A percentile compares a stretch with the other conserved stretches of the same genome.
Conservation (phyloP, 2,888 invertebrate genomes). For the Caenorhabditis panamensis region DNA sequence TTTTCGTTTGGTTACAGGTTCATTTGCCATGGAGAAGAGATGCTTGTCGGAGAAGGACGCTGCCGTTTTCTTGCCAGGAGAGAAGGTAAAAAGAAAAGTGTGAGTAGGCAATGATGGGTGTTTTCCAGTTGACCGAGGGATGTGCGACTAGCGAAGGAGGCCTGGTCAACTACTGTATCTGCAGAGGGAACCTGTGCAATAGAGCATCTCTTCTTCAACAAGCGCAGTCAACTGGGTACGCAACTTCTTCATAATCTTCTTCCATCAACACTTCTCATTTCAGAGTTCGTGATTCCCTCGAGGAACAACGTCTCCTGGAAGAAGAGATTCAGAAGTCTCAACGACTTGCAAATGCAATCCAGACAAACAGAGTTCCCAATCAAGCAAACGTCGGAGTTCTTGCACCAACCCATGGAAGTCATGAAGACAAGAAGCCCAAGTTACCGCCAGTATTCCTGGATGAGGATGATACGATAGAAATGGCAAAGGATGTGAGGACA, state of each 20-base stretch:
- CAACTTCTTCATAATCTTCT: not conserved
- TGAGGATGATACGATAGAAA: conserved; percentile 53
- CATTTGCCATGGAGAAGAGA: conserved; percentile 75
- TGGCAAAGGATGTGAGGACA: conserved; percentile 54
- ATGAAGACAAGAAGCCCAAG: conserved; percentile 23
- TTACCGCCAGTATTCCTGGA: conserved; percentile 57
- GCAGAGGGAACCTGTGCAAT: conserved; percentile 73
- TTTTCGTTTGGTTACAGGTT: conserved; percentile 54
- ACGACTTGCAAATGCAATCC: conserved; percentile 26
- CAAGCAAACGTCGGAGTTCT: conserved; percentile 54
- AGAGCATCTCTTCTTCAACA: conserved; percentile 67
- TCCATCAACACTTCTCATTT: not conserved
- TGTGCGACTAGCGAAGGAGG: conserved; percentile 76
- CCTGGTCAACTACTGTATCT: conserved; percentile 76
- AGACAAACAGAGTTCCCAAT: conserved; percentile 32
- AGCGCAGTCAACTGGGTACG: conserved; percentile 67
- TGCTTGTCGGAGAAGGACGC: conserved; percentile 73
- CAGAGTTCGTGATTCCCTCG: conserved; percentile 58
- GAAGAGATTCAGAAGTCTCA: conserved; percentile 50
- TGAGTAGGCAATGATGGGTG: not conserved
- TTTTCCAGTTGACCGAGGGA: conserved; percentile 53
- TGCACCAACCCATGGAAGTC: conserved; percentile 20
- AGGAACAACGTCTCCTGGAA: conserved; percentile 55
- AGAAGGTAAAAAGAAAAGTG: conserved; percentile 42
- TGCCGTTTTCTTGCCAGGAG: conserved; percentile 69